These are phyloP conservation scores for Ramphastos sulfuratus DNA, from an alignment of 2,113 vertebrate genomes.

Conservation along the genomic window DNA sequence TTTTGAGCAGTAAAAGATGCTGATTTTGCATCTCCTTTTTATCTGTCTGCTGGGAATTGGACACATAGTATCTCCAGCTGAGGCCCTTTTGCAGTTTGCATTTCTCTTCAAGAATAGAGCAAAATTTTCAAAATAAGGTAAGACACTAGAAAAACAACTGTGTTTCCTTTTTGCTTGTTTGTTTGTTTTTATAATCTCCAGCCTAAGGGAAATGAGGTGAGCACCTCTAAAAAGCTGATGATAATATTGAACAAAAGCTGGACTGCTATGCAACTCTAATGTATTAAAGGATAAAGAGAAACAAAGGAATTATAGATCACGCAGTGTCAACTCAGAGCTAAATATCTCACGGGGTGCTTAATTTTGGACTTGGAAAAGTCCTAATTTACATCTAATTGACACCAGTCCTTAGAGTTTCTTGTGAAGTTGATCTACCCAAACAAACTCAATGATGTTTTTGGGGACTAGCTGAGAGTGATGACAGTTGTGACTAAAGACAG, in stretches of 20 bases:
- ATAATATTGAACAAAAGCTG: neutral
- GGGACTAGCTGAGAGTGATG: neutral
- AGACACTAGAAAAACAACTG: neutral
- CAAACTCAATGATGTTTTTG: neutral
- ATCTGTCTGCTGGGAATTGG: neutral
- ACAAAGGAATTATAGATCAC: neutral
- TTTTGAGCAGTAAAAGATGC: neutral
- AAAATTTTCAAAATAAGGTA: neutral
- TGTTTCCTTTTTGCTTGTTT: neutral
- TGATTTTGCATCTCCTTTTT: constrained; percentile 5
- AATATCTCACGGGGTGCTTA: neutral
- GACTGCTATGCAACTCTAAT: neutral
- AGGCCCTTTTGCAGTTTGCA: neutral
- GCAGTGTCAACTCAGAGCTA: neutral
- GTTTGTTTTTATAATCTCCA: neutral
- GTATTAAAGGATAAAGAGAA: neutral
- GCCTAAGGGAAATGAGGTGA: neutral
- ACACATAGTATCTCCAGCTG: neutral
- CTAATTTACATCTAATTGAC: neutral
- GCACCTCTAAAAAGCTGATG: neutral
- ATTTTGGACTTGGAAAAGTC: neutral
- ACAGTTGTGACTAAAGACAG: neutral
- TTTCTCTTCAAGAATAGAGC: neutral
- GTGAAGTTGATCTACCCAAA: neutral
- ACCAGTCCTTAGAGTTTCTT: neutral